phyloP scores from a whole-genome alignment of 2,888 invertebrate species.

The Caenorhabditis drosophilae region DNA sequence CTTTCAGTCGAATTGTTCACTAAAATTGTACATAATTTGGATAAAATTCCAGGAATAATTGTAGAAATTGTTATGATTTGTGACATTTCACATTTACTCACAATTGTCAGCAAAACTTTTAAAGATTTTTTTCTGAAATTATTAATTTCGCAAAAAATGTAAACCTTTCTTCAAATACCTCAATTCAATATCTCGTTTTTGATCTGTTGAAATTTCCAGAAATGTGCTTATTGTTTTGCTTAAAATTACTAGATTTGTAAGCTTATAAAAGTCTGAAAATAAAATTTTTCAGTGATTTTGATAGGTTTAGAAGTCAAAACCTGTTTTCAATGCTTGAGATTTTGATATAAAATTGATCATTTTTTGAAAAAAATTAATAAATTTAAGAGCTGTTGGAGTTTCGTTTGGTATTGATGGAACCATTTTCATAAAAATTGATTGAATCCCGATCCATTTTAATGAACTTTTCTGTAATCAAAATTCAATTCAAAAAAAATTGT shows the following conservation, averaged over 20 bases:
- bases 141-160: neutral
- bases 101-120: no score
- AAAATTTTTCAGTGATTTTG: neutral
- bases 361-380: neutral
- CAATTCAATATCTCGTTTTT: neutral
- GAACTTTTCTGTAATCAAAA: neutral
- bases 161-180: no score
- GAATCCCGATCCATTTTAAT: neutral
- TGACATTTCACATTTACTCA: neutral
- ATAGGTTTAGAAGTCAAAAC: neutral
- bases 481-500: no score
- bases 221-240: neutral
- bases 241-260: neutral
- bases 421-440: neutral
- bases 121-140: constrained; percentile 1
- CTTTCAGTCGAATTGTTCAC: neutral
- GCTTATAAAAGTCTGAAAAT: neutral
- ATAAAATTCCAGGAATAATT: constrained; percentile 5
- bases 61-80: neutral
- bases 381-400: neutral
- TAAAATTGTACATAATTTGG: neutral
- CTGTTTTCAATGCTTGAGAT: neutral
- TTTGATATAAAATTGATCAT: neutral
- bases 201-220: neutral
- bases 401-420: neutral